Evolutionary conservation across 2,113 vertebrate genomes (phyloP).

Genomic region (Murina feae): DNA sequence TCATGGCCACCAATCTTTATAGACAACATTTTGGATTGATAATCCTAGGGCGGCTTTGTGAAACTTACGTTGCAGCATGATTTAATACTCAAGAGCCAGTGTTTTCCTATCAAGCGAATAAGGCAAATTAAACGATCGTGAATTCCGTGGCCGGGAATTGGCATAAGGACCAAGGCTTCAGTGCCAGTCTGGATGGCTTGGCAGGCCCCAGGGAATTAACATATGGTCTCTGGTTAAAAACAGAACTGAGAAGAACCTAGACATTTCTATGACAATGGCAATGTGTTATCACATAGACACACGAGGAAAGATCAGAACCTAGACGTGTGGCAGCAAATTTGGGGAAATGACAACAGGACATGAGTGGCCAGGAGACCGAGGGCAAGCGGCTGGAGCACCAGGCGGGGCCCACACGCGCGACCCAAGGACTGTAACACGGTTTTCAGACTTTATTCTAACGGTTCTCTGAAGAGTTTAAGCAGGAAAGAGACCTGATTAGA

Average conservation of each 20-base stretch:
- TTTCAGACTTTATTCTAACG: background rate
- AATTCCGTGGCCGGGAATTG: background rate
- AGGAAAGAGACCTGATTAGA: background rate
- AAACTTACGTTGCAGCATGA: background rate
- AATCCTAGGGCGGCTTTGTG: background rate
- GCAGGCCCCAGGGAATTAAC: background rate
- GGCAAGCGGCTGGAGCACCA: background rate
- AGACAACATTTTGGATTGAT: background rate
- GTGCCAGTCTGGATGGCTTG: background rate
- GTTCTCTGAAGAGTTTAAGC: background rate
- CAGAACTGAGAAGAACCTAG: background rate
- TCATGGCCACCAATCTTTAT: background rate
- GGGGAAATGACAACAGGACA: background rate
- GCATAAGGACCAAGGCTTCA: background rate
- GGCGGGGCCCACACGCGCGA: fast-evolving
- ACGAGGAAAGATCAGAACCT: background rate
- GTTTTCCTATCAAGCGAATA: background rate
- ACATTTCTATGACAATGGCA: background rate
- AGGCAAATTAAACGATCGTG: background rate
- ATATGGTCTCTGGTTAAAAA: background rate
- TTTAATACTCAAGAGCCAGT: background rate
- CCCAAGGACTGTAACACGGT: background rate
- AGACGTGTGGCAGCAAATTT: background rate
- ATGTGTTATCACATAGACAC: background rate
- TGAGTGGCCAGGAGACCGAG: background rate